Conservation (phyloP, 2,797 vertebrate species). For the Cebuella pygmaea region DNA sequence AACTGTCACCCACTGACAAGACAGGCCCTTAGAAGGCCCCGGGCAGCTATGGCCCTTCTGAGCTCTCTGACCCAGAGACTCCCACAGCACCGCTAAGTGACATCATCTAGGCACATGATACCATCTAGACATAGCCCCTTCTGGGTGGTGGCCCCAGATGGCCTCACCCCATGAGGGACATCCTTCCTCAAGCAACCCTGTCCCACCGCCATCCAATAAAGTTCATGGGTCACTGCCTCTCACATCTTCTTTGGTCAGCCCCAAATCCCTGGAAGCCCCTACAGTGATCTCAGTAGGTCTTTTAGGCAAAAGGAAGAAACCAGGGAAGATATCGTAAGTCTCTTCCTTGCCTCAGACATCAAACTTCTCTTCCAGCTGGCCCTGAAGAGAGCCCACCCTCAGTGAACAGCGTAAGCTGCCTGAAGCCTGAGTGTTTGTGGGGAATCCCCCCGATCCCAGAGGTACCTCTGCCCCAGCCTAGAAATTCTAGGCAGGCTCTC, state of each 20-base stretch:
- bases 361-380: neutral
- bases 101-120: fast-evolving
- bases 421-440: too few species aligned
- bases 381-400: neutral
- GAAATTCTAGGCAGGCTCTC: neutral
- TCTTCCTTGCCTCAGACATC: neutral
- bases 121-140: neutral
- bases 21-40: neutral
- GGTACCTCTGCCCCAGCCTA: neutral
- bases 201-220: neutral
- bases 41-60: neutral
- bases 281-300: neutral
- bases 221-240: neutral
- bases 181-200: neutral
- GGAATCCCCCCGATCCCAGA: neutral
- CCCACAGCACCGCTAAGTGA: neutral
- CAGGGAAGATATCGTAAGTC: neutral
- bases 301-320: conserved; percentile 22
- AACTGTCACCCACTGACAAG: neutral
- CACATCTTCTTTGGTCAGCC: neutral
- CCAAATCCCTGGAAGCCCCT: neutral
- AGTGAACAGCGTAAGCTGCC: neutral
- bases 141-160: neutral
- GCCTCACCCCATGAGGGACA: neutral
- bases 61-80: neutral